Percentiles rank a stretch among this genome's conserved stretches.
Evolutionary conservation across 35 echinoderm and acorn worm species (phyloP).

Genomic region (Eucidaris tribuloides): DNA sequence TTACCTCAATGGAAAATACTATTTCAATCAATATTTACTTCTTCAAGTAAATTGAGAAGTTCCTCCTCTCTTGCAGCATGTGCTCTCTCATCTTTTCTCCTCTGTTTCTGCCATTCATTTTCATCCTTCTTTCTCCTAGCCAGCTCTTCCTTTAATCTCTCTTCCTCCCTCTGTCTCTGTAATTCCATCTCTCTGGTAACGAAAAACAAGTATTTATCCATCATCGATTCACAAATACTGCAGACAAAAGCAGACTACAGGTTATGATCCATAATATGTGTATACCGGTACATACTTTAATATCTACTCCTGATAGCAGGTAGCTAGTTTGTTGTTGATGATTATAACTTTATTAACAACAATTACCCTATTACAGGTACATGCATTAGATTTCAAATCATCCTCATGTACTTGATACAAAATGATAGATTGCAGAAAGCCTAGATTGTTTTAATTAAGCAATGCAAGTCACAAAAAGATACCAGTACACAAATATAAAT

Average conservation of each 20-base stretch:
- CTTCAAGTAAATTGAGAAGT: conserved; percentile 15
- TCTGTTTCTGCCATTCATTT: background rate
- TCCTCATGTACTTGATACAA: too few species aligned
- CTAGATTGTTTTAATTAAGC: too few species aligned
- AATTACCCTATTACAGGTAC: too few species aligned
- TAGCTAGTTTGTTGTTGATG: background rate
- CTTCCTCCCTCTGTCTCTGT: conserved; percentile 15
- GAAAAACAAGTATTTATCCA: background rate
- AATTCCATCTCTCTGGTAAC: background rate
- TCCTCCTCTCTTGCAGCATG: background rate
- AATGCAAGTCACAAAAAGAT: too few species aligned
- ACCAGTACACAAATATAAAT: too few species aligned
- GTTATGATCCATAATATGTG: background rate
- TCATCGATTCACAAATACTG: background rate
- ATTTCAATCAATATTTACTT: background rate
- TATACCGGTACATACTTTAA: background rate
- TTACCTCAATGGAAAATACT: too few species aligned
- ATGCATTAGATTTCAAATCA: too few species aligned
- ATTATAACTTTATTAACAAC: background rate
- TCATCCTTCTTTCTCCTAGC: background rate
- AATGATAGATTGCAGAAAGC: too few species aligned
- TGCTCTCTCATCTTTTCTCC: background rate
- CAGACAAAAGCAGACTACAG: background rate
- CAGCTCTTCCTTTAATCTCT: background rate
- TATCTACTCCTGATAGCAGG: background rate